phyloP scores from a whole-genome alignment of 2,797 vertebrate species.

The Gadopsis marmoratus region DNA sequence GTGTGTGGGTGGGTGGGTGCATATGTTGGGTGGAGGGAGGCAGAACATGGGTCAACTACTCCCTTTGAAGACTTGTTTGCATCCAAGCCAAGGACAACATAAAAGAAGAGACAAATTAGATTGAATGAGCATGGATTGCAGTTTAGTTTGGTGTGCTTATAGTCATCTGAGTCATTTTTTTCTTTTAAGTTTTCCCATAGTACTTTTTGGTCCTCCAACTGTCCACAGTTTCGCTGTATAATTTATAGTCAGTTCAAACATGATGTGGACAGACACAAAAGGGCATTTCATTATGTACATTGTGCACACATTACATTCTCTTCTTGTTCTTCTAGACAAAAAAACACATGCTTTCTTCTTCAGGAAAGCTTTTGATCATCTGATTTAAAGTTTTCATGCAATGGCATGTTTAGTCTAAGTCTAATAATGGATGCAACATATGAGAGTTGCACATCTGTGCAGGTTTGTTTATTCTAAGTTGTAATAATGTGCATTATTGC shows the following conservation, averaged over 20 bases:
- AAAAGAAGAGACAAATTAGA: slow-evolving; percentile 70
- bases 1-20: slow-evolving; percentile 16
- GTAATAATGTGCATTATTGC: slow-evolving; percentile 19
- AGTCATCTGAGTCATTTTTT: slow-evolving; percentile 52
- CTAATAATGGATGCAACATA: background rate
- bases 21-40: slow-evolving; percentile 45
- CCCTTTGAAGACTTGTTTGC: slow-evolving; percentile 77
- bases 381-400: background rate
- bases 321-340: background rate
- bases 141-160: slow-evolving; percentile 59
- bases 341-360: background rate
- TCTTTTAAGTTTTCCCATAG: slow-evolving; percentile 52
- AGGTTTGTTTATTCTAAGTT: slow-evolving; percentile 22
- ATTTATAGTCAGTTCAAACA: slow-evolving; percentile 32
- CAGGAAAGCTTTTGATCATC: background rate
- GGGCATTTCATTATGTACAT: background rate
- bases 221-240: slow-evolving; percentile 1
- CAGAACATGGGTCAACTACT: slow-evolving; percentile 66
- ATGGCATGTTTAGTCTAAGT: background rate
- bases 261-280: slow-evolving; percentile 22
- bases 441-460: slow-evolving; percentile 11
- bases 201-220: slow-evolving; percentile 16
- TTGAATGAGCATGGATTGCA: slow-evolving; percentile 42
- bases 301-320: slow-evolving; percentile 6
- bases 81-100: slow-evolving; percentile 75